Evolutionary conservation across 1,140 invertebrate species (phyloP).

Genomic region (Euborellia annulipes): DNA sequence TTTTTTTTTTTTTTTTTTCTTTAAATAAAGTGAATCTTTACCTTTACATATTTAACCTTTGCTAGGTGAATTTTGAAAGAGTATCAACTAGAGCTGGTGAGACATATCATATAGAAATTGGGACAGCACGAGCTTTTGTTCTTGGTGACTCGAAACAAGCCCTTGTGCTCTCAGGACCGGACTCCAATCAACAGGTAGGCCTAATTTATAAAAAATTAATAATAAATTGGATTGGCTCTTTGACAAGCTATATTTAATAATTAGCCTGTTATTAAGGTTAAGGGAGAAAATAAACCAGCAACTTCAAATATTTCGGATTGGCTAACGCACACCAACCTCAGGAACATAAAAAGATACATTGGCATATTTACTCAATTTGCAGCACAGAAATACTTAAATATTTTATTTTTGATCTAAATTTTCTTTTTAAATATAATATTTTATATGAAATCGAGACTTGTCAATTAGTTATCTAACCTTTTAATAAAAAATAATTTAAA

Average conservation of each 20-base stretch:
- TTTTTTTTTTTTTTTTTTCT: background rate
- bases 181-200: constrained; percentile 20
- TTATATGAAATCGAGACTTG: too few species aligned
- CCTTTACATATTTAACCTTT: constrained; percentile 6
- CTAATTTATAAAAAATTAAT: constrained; percentile 8
- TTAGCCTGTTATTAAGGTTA: too few species aligned
- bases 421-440: too few species aligned
- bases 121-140: constrained; percentile 33
- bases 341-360: too few species aligned
- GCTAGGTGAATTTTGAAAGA: constrained; percentile 30
- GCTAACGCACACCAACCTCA: too few species aligned
- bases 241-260: background rate
- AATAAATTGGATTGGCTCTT: constrained; percentile 15
- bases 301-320: too few species aligned
- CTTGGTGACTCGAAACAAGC: constrained; percentile 33
- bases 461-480: too few species aligned
- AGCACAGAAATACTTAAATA: too few species aligned
- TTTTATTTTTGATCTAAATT: too few species aligned
- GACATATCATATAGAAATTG: constrained; percentile 26
- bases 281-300: too few species aligned
- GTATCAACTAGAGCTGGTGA: constrained; percentile 27
- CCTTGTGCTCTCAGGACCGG: constrained; percentile 39
- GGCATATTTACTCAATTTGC: too few species aligned
- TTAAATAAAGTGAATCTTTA: constrained; percentile 9
- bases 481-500: too few species aligned